phyloP scores from a whole-genome alignment of 2,888 invertebrate species.

The Orthosia gothica region DNA sequence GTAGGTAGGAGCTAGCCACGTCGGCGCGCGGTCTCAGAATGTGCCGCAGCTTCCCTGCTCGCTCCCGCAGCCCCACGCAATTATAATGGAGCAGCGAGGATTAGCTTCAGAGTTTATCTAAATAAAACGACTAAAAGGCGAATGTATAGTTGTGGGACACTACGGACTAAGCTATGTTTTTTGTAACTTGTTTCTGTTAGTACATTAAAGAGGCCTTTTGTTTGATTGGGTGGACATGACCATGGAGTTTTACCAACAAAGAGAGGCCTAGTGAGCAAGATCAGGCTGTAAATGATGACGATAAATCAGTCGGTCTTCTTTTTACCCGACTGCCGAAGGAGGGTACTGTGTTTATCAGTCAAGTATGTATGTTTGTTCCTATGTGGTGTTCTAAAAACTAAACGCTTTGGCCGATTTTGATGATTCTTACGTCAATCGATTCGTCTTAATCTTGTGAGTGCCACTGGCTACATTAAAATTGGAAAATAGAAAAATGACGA shows the following conservation, averaged over 20 bases:
- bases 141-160: slow-evolving; percentile 57
- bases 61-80: slow-evolving; percentile 62
- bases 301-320: no score
- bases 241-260: background rate
- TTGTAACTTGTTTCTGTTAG: slow-evolving; percentile 20
- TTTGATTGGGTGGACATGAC: slow-evolving; percentile 11
- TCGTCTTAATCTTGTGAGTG: no score
- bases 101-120: slow-evolving; percentile 74
- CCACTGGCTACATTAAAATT: no score
- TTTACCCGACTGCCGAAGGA: no score
- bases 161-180: slow-evolving; percentile 59
- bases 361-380: no score
- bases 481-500: no score
- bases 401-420: no score
- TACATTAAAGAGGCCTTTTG: slow-evolving; percentile 19
- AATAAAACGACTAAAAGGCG: slow-evolving; percentile 72
- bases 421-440: no score
- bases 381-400: no score
- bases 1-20: slow-evolving; percentile 44
- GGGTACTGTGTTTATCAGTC: no score
- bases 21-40: slow-evolving; percentile 45
- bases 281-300: no score
- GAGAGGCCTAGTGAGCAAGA: no score
- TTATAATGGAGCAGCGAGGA: slow-evolving; percentile 72
- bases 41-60: slow-evolving; percentile 49